Evolutionary conservation across 2,888 invertebrate genomes (phyloP).

Genomic region (Bembecia ichneumoniformis): DNA sequence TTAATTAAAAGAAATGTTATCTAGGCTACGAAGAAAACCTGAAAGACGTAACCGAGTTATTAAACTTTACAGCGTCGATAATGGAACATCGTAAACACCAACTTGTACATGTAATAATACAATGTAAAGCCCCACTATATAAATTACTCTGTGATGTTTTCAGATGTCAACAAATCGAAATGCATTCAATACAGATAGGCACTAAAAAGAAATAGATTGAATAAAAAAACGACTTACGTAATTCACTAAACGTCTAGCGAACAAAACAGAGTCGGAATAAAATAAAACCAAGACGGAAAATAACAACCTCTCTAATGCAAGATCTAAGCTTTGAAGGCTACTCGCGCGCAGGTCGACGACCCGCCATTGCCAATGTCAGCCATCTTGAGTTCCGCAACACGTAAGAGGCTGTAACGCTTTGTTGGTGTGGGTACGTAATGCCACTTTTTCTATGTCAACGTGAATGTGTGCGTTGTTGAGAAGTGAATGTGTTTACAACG

Average conservation of each 20-base stretch:
- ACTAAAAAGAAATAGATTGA: not conserved
- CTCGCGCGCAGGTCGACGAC: conserved; percentile 61
- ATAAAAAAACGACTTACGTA: not conserved
- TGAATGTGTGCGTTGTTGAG: conserved; percentile 41
- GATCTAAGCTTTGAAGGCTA: conserved; percentile 70
- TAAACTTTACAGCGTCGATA: too few species aligned
- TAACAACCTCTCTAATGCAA: conserved; percentile 68
- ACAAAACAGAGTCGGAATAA: conserved; percentile 29
- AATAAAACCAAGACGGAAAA: conserved; percentile 54
- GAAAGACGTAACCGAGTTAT: too few species aligned
- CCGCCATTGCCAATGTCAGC: conserved; percentile 72
- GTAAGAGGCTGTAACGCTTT: conserved; percentile 66
- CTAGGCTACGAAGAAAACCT: too few species aligned
- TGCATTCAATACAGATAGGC: not conserved
- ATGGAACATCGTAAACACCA: too few species aligned
- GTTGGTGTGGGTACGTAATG: conserved; percentile 60
- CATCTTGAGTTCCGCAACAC: conserved; percentile 72
- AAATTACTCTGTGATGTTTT: too few species aligned
- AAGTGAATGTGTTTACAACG: conserved; percentile 36
- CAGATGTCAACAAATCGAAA: not conserved
- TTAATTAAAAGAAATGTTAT: too few species aligned
- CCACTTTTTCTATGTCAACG: conserved; percentile 60
- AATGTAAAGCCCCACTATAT: too few species aligned
- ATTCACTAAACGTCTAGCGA: conserved; percentile 6
- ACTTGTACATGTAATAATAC: too few species aligned